Evolutionary conservation across 2,888 invertebrate species (phyloP), one percentile per base, ranked within the genome.

Genomic region (Hypena proboscidalis): DNA sequence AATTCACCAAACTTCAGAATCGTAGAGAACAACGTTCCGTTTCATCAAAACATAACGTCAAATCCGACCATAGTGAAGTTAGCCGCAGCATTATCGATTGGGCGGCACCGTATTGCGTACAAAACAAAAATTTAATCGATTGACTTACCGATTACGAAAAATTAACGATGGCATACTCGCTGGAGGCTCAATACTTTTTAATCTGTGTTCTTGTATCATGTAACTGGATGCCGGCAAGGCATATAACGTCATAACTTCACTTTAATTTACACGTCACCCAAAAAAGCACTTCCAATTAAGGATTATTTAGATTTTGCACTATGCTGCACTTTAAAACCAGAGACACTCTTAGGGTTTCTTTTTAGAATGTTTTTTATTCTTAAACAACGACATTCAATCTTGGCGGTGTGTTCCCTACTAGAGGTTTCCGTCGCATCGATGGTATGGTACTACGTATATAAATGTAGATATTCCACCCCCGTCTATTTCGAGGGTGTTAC

Each of bases 121-220:
- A 64, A 59, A 66, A 50, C 60, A 53, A 53, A 33, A 41, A 41
- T 6, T 20, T 22, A 54, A 62, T 52, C 54, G 63, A 70, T 72
- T 39, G 53, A 92, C 93, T 93, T 80, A 93, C 93, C 92, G 92
- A 90, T 93, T 92, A 84, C 92, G 91, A 83, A 92, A 92, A 85
- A 93, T 87, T 92, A 93, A 92, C 78, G 93, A 92, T 64, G 93
- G 93, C 93, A 93, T 93, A 74, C 72, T 84, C 62, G 77, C 69
- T 65, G 78, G 68, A 42, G 79, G 76, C 74, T 88, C 87, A 71
- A 84, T 87, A 74, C 75, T 85, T 83, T 77, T 85, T 79, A 85
- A 85, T 75, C 79, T 85, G 74, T 84, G 82, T 84, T 88, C 80
- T 67, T 82, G 74, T 80, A 85, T 83, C 85, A 87, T 89, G 66